Base-by-base conservation (phyloP, 2,888 invertebrate species). In the Hoplodrina blanda region DNA sequence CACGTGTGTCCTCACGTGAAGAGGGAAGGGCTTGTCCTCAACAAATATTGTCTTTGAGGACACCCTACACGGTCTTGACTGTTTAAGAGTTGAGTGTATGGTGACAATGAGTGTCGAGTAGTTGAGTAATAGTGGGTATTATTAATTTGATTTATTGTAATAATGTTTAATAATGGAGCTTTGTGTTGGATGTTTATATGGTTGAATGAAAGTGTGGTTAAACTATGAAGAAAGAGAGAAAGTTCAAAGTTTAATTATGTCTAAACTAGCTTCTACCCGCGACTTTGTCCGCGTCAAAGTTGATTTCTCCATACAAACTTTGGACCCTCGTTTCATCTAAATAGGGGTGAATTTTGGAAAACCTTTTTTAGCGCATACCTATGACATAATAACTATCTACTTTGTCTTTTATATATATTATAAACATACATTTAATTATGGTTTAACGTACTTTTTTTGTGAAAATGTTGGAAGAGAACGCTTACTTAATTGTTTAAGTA, bases 41-140 rank as follows among this genome's bases (percentile, higher is more conserved):
- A 89, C 94, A 94, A 95, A 95, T 95, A 95, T 95, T 95, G 94
- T 95, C 94, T 93, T 93, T 95, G 94, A 95, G 94, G 93, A 93
- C 94, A 89, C 91, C 90, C 91, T 91, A 87, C 85, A 83, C 80
- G 82, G 85, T 88, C 89, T 92, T 92, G 92, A 92, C 91, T 92
- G 90, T 90, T 91, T 90, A 92, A 91, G 93, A 90, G 93, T 91
- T 89, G 90, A 91, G 83, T 80, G 85, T 78, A 69, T 83, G 76
- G 82, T 70, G 84, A 86, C 85, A 86, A 85, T 82, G 73, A 66
- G 63, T 60, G 57, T 64, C 53, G 72, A 82, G 70, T 69, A 61
- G 61, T 59, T 54, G 49, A 50, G 79, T 85, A 84, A 76, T 80
- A 52, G 66, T 76, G 49, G 56, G 61, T 73, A 75, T 83, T 85